Percentiles rank a stretch among this genome's conserved stretches.
Conservation (phyloP, 2,797 vertebrate species). For the Syngnathus rostellatus region DNA sequence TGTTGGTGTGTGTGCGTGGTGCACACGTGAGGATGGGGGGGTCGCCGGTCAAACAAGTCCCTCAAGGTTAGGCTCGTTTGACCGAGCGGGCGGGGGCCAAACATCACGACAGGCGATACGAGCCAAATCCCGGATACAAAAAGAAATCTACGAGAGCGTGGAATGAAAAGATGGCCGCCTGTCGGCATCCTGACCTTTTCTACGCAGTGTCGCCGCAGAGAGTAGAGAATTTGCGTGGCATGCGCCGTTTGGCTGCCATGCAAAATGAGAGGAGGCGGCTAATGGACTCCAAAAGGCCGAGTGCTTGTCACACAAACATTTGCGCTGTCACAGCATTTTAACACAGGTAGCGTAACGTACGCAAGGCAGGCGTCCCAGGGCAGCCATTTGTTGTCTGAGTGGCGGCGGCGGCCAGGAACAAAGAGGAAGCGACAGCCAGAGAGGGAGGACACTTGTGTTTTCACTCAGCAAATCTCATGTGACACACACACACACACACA, state of each 20-base stretch:
- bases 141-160: background rate
- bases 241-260: slow-evolving; percentile 40
- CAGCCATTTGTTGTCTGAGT: slow-evolving; percentile 71
- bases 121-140: background rate
- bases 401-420: slow-evolving; percentile 47
- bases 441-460: slow-evolving; percentile 75
- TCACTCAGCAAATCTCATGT: slow-evolving; percentile 77
- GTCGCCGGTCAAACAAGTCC: slow-evolving; percentile 78
- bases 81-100: slow-evolving; percentile 77
- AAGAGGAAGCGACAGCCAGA: slow-evolving; percentile 51
- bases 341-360: slow-evolving; percentile 44
- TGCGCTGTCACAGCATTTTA: slow-evolving; percentile 73
- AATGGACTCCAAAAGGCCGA: slow-evolving; percentile 59
- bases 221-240: slow-evolving; percentile 12
- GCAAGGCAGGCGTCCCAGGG: slow-evolving; percentile 43
- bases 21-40: slow-evolving; percentile 12
- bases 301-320: slow-evolving; percentile 75
- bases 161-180: background rate
- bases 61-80: slow-evolving; percentile 86
- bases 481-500: slow-evolving; percentile 59
- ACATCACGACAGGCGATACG: slow-evolving; percentile 71
- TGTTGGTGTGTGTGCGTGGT: slow-evolving; percentile 21
- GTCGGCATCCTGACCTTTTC: background rate
- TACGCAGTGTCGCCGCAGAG: no score
- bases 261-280: slow-evolving; percentile 64